phyloP scores from a whole-genome alignment of 1,140 invertebrate species.

The Rhagoletis zephyria region DNA sequence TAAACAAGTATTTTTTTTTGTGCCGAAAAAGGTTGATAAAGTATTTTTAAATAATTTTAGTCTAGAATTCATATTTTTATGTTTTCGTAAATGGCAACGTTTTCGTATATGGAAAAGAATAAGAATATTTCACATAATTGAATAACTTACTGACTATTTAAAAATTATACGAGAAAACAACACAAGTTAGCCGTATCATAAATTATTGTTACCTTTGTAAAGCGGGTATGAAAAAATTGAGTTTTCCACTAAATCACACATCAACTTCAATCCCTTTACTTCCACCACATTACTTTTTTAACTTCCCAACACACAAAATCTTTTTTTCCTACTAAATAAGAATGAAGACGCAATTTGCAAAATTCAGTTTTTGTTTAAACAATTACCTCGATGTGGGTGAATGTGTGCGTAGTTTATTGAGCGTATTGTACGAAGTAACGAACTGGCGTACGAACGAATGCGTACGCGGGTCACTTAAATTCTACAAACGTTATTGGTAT shows the following conservation, averaged over 20 bases:
- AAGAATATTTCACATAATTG: neutral
- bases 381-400: slow-evolving; percentile 50
- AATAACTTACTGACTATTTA: slow-evolving; percentile 38
- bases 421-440: slow-evolving; percentile 20
- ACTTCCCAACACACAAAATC: slow-evolving; percentile 49
- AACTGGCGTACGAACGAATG: slow-evolving; percentile 21
- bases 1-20: neutral
- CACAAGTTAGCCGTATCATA: slow-evolving; percentile 49
- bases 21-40: neutral
- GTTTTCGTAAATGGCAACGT: neutral
- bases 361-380: slow-evolving; percentile 43
- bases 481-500: slow-evolving; percentile 32
- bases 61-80: slow-evolving; percentile 4
- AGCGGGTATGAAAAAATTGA: slow-evolving; percentile 48
- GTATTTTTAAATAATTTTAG: neutral
- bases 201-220: slow-evolving; percentile 50
- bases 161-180: slow-evolving; percentile 40
- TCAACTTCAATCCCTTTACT: slow-evolving; percentile 51
- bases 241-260: slow-evolving; percentile 51
- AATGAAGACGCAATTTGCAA: slow-evolving; percentile 37
- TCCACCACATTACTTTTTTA: slow-evolving; percentile 27
- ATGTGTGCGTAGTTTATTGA: slow-evolving; percentile 48
- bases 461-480: slow-evolving; percentile 44
- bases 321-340: slow-evolving; percentile 49
- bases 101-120: neutral